Percentiles rank a stretch among this genome's conserved stretches.
These are phyloP conservation scores for Bergia puertoricense DNA, from an alignment of 92 coral and sea anemone species.

Conservation along the genomic window DNA sequence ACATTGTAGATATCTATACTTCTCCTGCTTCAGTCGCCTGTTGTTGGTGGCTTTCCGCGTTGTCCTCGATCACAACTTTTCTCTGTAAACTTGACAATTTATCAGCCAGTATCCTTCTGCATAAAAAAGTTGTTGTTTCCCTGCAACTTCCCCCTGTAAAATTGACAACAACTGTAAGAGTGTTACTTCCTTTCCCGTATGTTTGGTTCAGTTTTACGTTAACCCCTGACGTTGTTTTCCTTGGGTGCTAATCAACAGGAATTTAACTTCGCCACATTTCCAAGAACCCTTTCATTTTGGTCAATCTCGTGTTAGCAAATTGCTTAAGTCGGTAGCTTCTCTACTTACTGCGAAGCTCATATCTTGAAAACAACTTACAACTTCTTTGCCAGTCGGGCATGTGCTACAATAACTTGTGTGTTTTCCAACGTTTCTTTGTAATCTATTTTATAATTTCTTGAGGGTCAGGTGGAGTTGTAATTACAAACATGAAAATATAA, in stretches of 20 bases:
- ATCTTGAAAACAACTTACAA: background rate
- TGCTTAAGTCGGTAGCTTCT: background rate
- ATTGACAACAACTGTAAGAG: background rate
- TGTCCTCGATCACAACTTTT: background rate
- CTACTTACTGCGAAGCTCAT: background rate
- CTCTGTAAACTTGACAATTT: background rate
- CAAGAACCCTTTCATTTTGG: constrained; percentile 12
- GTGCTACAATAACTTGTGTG: background rate
- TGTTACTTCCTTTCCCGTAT: no score
- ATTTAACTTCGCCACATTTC: constrained; percentile 13
- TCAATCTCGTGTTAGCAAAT: background rate
- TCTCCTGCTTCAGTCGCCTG: background rate
- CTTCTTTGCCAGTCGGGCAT: background rate
- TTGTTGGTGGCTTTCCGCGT: background rate
- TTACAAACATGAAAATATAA: background rate
- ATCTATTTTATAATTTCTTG: background rate
- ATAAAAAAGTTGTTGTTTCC: background rate
- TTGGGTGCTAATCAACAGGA: background rate
- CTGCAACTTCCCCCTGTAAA: background rate
- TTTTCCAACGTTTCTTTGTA: no score
- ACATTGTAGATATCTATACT: background rate
- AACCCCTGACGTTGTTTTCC: background rate
- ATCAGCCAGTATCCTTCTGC: background rate
- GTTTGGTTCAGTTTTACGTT: background rate
- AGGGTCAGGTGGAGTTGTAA: background rate